Percentiles rank a stretch among this genome's conserved stretches.
Conservation (phyloP, 2,797 vertebrate genomes). For the Rhinogobio ventralis region DNA sequence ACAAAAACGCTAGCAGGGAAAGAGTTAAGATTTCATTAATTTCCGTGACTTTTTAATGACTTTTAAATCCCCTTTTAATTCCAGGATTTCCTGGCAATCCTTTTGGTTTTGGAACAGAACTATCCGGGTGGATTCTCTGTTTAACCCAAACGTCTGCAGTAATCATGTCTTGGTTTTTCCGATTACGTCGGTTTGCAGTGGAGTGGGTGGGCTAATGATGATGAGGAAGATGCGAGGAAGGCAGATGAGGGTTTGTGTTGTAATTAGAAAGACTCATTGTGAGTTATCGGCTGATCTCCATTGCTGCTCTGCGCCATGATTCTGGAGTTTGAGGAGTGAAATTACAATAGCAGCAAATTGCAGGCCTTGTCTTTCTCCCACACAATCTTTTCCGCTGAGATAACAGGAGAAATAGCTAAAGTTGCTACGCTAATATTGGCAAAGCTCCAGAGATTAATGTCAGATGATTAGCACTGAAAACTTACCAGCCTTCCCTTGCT, state of each 20-base stretch:
- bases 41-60: background rate
- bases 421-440: slow-evolving; percentile 6
- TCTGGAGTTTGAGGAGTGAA: slow-evolving; percentile 23
- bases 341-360: slow-evolving; percentile 41
- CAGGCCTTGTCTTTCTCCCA: slow-evolving; percentile 26
- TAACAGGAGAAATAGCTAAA: slow-evolving; percentile 15
- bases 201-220: slow-evolving; percentile 44
- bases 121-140: background rate
- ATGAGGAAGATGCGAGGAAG: slow-evolving; percentile 56
- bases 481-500: background rate
- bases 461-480: slow-evolving; percentile 33
- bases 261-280: slow-evolving; percentile 30
- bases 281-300: slow-evolving; percentile 21
- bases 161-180: background rate
- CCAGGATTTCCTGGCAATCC: background rate
- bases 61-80: background rate
- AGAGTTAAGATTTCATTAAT: background rate
- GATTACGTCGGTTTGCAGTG: background rate
- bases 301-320: slow-evolving; percentile 4
- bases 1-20: too few species aligned
- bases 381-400: slow-evolving; percentile 34
- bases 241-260: slow-evolving; percentile 48
- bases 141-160: background rate
- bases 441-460: slow-evolving; percentile 26
- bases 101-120: background rate